These are phyloP conservation scores for Choloepus didactylus DNA, from an alignment of 2,797 vertebrate species.

Conservation along the genomic window DNA sequence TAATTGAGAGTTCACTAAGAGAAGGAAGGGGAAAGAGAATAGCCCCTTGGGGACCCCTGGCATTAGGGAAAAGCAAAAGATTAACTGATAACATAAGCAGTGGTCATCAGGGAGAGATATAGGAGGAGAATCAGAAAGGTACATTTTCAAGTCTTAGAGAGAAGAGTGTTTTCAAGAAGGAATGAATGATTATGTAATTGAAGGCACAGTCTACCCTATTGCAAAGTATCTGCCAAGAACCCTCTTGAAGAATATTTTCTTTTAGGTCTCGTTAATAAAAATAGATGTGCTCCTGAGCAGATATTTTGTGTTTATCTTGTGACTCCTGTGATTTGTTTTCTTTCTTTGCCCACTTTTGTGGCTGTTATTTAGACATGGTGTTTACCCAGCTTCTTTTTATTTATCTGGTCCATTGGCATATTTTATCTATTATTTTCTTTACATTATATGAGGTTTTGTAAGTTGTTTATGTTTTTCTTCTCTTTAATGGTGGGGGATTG, in stretches of 20 bases:
- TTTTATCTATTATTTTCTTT: constrained; percentile 56
- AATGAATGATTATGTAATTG: neutral
- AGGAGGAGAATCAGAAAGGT: neutral
- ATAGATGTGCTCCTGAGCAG: neutral
- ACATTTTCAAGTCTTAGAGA: neutral
- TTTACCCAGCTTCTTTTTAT: constrained; percentile 56
- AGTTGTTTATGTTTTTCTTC: neutral
- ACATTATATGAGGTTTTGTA: neutral
- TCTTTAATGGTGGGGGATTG: neutral
- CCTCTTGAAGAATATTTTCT: neutral
- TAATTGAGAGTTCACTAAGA: constrained; percentile 19
- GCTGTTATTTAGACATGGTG: constrained; percentile 25
- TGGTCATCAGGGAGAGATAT: neutral
- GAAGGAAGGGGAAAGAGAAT: neutral
- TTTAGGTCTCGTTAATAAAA: neutral
- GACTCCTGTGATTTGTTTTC: neutral
- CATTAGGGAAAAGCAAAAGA: neutral
- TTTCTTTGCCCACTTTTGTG: neutral
- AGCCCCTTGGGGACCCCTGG: neutral
- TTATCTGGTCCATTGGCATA: neutral
- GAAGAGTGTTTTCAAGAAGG: constrained; percentile 3
- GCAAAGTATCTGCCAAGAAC: neutral
- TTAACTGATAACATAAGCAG: neutral
- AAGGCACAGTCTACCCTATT: neutral
- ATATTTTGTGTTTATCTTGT: neutral